Base-by-base conservation (phyloP, 2,113 vertebrate genomes). In the Cardinalis cardinalis region DNA sequence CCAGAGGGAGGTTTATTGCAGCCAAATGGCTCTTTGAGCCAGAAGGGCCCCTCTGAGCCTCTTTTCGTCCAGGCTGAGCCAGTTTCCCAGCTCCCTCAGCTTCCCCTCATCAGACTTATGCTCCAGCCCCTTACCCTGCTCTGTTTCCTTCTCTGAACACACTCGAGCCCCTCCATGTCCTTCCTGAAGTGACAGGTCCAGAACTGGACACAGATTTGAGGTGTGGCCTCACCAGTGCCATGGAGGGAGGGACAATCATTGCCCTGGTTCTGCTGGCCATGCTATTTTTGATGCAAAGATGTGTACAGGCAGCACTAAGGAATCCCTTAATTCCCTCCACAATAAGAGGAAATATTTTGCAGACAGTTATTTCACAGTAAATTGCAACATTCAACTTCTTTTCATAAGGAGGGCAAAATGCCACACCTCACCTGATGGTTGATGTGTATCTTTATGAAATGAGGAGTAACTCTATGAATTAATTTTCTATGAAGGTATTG, bases 401-500 rank as follows among this genome's bases (percentile, higher is more conserved):
- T 86, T 58, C 51, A 13, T 19, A 24, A 25, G 40, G 43, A 64
- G 40, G 36, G 26, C 43, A 58, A 63, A 74, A 77, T 51, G 34
- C 38, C 56, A 31, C 43, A 25, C 44, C 19, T 80, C 55, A 32
- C 44, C 21, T 46, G 32, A 34, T 58, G 43, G 12, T 16, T 63
- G n/a, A 66, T 79, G 18, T 7, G 4, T 34, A 18, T 51, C 38
- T 65, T 77, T 53, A 44, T 59, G 69, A 92, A 89, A 90, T 56
- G 38, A 84, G 34, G 76, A 77, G 17, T 84, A 87, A 94, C 17
- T 66, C 21, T 46, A 18, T 80, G 1, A 83, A 77, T 58, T 75
- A 6, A 31, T 81, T 44, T 91, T 89, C 72, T 82, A 0, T 95
- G n/a, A 95, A 99, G 99, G 98, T 99, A 68, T 92, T 99, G 91